Conservation (phyloP, 2,888 invertebrate genomes). For the Galeruca laticollis region DNA sequence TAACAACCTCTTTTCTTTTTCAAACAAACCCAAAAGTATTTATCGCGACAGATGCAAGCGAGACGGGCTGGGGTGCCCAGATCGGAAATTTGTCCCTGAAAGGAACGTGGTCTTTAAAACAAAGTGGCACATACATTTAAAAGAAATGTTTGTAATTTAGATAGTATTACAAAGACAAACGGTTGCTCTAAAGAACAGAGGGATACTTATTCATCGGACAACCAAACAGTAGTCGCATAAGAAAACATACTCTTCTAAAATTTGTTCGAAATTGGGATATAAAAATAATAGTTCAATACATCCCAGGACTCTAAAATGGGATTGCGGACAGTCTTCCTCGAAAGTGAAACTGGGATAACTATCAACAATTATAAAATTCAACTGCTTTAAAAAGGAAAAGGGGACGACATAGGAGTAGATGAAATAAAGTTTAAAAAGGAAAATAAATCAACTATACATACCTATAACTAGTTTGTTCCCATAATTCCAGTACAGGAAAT, state of each 20-base stretch:
- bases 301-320: conserved; percentile 46
- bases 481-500: conserved; percentile 80
- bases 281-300: conserved; percentile 36
- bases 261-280: conserved; percentile 34
- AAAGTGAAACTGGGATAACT: no score
- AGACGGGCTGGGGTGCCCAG: conserved; percentile 46
- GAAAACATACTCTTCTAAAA: conserved; percentile 22
- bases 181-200: conserved; percentile 17
- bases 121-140: conserved; percentile 47
- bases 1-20: conserved; percentile 36
- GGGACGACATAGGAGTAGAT: no score
- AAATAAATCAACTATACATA: neutral
- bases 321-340: conserved; percentile 48
- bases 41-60: conserved; percentile 44
- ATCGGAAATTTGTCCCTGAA: conserved; percentile 21
- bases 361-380: no score
- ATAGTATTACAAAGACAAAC: conserved; percentile 16
- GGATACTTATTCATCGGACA: conserved; percentile 43
- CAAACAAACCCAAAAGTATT: conserved; percentile 37
- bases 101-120: conserved; percentile 30
- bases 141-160: conserved; percentile 45
- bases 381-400: no score
- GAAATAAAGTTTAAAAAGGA: no score
- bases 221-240: conserved; percentile 45
- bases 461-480: conserved; percentile 96